Percentiles rank a stretch among this genome's conserved stretches.
These are phyloP conservation scores for Picus viridis DNA, from an alignment of 2,797 vertebrate species.

Conservation along the genomic window DNA sequence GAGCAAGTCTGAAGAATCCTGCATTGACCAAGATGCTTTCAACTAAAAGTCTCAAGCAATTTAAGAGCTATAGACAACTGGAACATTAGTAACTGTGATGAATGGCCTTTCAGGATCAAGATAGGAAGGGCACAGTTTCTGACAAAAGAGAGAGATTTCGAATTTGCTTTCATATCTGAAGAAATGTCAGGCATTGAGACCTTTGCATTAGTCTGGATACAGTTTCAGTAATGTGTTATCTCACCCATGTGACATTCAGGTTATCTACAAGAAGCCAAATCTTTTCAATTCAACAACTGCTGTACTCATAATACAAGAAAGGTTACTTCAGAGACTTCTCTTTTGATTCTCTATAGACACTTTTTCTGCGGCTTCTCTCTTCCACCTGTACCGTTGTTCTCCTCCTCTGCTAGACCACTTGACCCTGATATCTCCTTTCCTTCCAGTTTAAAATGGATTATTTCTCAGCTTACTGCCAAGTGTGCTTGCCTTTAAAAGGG, in stretches of 20 bases:
- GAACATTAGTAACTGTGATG: neutral
- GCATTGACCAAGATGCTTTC: neutral
- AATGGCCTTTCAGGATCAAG: neutral
- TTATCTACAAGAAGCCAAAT: slow-evolving; percentile 19
- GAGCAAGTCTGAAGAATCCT: neutral
- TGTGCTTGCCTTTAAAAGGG: neutral
- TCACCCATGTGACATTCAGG: neutral
- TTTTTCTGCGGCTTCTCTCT: accelerated
- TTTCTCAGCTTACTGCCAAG: neutral
- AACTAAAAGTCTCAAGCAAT: neutral
- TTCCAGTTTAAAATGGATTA: neutral
- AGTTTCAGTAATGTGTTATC: neutral
- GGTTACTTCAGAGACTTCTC: neutral
- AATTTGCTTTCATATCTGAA: neutral
- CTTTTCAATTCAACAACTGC: neutral
- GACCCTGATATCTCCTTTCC: neutral
- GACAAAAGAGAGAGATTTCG: neutral
- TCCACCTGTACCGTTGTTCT: neutral
- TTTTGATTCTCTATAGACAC: neutral
- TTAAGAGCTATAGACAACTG: neutral
- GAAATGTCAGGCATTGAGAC: slow-evolving; percentile 10
- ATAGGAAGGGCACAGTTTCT: neutral
- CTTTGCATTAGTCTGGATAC: neutral
- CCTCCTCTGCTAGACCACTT: neutral
- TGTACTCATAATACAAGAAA: neutral